Evolutionary conservation across 2,888 invertebrate genomes (phyloP).

Genomic region (Scaptomyza reducta): DNA sequence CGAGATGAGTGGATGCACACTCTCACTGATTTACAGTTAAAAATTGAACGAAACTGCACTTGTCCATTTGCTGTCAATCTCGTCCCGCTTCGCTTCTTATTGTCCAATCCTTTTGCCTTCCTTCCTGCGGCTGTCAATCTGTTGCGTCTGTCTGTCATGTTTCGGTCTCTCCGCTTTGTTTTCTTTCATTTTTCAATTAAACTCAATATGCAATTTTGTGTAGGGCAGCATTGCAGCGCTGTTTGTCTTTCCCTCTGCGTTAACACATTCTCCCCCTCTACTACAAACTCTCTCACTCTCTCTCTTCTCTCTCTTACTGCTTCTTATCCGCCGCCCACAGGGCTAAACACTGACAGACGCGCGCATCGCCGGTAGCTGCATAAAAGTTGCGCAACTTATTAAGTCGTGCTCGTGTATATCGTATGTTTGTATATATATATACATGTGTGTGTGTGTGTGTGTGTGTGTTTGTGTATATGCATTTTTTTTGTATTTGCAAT

Average conservation of each 20-base stretch:
- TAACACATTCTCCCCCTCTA: not conserved
- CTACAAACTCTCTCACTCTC: not conserved
- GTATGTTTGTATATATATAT: not conserved
- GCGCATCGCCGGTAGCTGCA: slow-evolving; percentile 24
- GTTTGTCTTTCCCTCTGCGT: not conserved
- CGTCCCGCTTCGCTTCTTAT: not conserved
- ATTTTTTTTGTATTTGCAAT: slow-evolving; percentile 68
- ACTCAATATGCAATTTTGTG: slow-evolving; percentile 59
- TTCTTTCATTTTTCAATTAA: slow-evolving; percentile 27
- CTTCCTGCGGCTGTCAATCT: not conserved
- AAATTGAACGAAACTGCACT: not conserved
- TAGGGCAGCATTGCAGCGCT: slow-evolving; percentile 45
- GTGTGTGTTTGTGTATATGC: slow-evolving; percentile 36
- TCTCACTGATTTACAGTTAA: slow-evolving; percentile 1
- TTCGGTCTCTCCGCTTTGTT: slow-evolving; percentile 3
- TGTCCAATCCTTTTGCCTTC: not conserved
- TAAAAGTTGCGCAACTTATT: slow-evolving; percentile 69
- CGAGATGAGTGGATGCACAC: not conserved
- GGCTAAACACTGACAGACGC: not conserved
- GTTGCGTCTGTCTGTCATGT: not conserved
- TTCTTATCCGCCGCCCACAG: slow-evolving; percentile 19
- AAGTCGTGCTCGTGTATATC: slow-evolving; percentile 20
- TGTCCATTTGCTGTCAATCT: not conserved
- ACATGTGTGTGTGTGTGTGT: slow-evolving; percentile 8
- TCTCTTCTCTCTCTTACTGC: not conserved